Percentiles rank a stretch among this genome's conserved stretches.
Evolutionary conservation across 2,113 vertebrate species (phyloP).

Genomic region (Calyptomena viridis): DNA sequence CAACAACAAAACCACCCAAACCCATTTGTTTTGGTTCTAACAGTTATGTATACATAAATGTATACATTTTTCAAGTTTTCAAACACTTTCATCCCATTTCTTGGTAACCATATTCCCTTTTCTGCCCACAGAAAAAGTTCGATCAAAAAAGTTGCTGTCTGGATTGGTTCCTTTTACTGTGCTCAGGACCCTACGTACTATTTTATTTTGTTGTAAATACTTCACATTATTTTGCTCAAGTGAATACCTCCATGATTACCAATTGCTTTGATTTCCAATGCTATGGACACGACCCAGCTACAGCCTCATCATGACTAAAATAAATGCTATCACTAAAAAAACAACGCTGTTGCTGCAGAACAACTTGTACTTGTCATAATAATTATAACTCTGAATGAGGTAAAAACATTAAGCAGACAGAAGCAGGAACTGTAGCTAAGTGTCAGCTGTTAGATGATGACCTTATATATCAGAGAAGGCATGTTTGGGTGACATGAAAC

Average conservation of each 20-base stretch:
- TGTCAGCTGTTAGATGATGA: constrained; percentile 44
- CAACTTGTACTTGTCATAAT: constrained; percentile 38
- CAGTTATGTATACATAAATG: no score
- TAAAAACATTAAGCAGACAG: constrained; percentile 13
- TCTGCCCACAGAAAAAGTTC: neutral
- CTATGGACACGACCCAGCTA: neutral
- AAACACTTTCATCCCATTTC: neutral
- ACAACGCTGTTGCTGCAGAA: neutral
- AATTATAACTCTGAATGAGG: constrained; percentile 37
- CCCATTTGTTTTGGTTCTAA: neutral
- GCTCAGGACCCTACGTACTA: neutral
- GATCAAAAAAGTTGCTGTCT: neutral
- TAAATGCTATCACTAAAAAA: neutral
- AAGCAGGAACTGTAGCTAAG: neutral
- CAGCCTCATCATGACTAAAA: neutral
- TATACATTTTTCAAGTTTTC: neutral
- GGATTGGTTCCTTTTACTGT: neutral
- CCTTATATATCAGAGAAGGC: neutral
- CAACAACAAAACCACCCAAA: neutral
- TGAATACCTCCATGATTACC: neutral
- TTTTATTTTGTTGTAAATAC: neutral
- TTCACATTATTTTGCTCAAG: neutral
- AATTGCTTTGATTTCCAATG: neutral
- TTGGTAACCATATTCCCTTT: neutral
- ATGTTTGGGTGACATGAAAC: neutral